Percentiles rank a stretch among this genome's conserved stretches.
phyloP scores from a whole-genome alignment of 2,797 vertebrate genomes.

The Diplodus sargus region DNA sequence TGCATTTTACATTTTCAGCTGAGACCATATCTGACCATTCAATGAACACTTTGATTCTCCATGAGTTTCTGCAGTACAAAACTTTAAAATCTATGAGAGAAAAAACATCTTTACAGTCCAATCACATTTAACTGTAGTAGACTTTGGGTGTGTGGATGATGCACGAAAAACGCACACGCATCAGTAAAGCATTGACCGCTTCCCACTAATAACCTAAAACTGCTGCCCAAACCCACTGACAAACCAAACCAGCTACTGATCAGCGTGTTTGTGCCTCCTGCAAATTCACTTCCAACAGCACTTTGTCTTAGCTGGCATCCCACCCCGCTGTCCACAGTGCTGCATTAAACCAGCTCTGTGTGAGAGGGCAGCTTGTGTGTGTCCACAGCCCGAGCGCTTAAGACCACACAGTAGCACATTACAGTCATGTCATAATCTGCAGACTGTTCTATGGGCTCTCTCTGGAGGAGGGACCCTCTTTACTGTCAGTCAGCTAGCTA shows the following conservation, averaged over 20 bases:
- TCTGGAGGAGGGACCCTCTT: slow-evolving; percentile 38
- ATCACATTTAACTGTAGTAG: slow-evolving; percentile 24
- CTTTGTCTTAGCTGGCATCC: slow-evolving; percentile 47
- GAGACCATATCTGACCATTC: no score
- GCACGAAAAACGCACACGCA: slow-evolving; percentile 43
- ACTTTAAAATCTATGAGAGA: slow-evolving; percentile 12
- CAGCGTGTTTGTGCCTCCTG: slow-evolving; percentile 54
- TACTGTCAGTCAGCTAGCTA: slow-evolving; percentile 47
- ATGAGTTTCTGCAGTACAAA: neutral
- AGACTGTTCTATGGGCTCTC: slow-evolving; percentile 50
- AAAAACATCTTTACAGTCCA: neutral
- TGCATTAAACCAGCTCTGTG: slow-evolving; percentile 41
- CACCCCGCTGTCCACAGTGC: slow-evolving; percentile 28
- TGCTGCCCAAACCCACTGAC: slow-evolving; percentile 67
- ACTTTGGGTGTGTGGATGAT: slow-evolving; percentile 45
- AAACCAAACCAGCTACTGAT: slow-evolving; percentile 67
- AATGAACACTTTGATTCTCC: neutral
- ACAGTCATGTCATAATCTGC: slow-evolving; percentile 57
- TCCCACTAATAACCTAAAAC: slow-evolving; percentile 53
- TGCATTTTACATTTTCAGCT: no score
- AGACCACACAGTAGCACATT: slow-evolving; percentile 54
- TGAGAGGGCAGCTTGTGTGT: slow-evolving; percentile 31
- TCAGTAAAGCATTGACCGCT: slow-evolving; percentile 46
- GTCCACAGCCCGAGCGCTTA: slow-evolving; percentile 27
- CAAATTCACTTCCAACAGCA: slow-evolving; percentile 55